Percentiles rank a stretch among this genome's conserved stretches.
These are phyloP conservation scores for Bombus difficillimus DNA, from an alignment of 1,140 invertebrate species.

Conservation along the genomic window DNA sequence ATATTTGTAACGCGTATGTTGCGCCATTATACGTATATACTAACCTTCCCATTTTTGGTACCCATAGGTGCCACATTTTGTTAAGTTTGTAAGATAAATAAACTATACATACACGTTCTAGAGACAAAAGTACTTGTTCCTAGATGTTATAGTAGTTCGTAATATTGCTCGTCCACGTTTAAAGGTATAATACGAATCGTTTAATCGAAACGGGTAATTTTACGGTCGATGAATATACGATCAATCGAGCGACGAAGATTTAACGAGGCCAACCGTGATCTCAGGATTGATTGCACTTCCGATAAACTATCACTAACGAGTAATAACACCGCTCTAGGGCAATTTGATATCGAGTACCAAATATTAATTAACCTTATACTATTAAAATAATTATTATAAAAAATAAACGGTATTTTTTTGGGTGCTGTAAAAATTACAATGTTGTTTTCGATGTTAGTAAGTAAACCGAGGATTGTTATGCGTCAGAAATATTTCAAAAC, in stretches of 20 bases:
- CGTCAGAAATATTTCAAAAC: too few relatives aligned
- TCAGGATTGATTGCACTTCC: constrained; percentile 22
- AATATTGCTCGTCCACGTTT: not conserved
- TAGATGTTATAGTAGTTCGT: not conserved
- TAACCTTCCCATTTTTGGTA: too few relatives aligned
- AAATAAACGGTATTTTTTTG: too few relatives aligned
- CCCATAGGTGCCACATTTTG: too few relatives aligned
- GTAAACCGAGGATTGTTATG: too few relatives aligned
- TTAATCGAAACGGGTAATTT: not conserved
- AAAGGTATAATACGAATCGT: not conserved
- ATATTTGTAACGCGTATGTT: too few relatives aligned
- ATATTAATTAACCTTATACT: not conserved
- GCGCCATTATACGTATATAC: too few relatives aligned
- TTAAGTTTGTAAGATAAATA: too few relatives aligned
- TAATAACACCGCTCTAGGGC: not conserved
- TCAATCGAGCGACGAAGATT: not conserved
- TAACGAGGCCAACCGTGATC: not conserved
- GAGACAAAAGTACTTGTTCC: not conserved
- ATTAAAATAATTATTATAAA: not conserved
- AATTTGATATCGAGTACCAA: not conserved
- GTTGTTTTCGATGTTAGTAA: too few relatives aligned
- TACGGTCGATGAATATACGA: not conserved
- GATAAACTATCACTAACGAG: not conserved
- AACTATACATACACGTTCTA: too few relatives aligned
- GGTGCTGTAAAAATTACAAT: too few relatives aligned